A percentile compares a stretch with the other conserved stretches of the same genome.
Evolutionary conservation across 2,888 invertebrate genomes (phyloP).

Genomic region (Thyatira batis): DNA sequence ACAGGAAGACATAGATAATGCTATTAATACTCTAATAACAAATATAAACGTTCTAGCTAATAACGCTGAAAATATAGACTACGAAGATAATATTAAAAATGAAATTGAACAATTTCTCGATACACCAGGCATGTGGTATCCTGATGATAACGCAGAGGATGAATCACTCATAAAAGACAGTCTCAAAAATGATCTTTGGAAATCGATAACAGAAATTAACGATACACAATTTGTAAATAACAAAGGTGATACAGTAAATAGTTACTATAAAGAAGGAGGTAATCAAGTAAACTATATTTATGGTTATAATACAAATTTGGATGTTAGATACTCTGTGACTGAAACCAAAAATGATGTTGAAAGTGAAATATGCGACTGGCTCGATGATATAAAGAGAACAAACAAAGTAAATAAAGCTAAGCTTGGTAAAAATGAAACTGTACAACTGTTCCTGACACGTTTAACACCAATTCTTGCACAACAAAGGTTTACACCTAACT

Average conservation of each 20-base stretch:
- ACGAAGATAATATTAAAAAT: conserved; percentile 31
- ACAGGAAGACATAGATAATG: conserved; percentile 34
- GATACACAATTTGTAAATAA: conserved; percentile 13
- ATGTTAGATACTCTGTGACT: background rate
- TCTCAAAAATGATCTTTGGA: conserved; percentile 39
- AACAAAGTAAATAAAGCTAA: background rate
- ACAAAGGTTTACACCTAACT: background rate
- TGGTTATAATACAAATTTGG: background rate
- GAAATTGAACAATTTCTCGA: conserved; percentile 44
- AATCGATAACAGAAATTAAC: conserved; percentile 35
- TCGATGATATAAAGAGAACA: background rate
- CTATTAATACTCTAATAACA: conserved; percentile 39
- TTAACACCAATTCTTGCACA: background rate
- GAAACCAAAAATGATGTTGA: conserved; percentile 5
- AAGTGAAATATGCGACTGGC: conserved; percentile 10
- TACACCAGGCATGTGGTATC: conserved; percentile 41
- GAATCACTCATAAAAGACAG: conserved; percentile 27
- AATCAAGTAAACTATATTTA: background rate
- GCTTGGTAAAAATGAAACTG: background rate
- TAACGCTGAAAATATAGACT: conserved; percentile 18
- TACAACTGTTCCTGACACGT: background rate
- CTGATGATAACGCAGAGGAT: conserved; percentile 29
- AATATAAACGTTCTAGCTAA: conserved; percentile 33
- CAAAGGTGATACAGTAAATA: background rate
- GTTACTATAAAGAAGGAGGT: background rate